A percentile compares a stretch with the other conserved stretches of the same genome.
Conservation (phyloP, 2,797 vertebrate genomes). For the Poecile montanus region DNA sequence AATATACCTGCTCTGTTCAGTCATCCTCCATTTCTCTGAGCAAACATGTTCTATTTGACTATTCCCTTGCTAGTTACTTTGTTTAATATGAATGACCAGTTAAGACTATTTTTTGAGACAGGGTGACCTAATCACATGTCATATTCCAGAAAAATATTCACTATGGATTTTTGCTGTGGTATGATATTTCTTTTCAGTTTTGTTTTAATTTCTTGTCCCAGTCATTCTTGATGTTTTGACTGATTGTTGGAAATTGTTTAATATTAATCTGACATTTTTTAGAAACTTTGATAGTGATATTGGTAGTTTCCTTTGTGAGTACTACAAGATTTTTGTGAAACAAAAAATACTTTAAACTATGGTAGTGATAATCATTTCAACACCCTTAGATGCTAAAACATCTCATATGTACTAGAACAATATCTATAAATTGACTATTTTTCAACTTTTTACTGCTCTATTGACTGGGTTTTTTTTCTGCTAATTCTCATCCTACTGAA, state of each 20-base stretch:
- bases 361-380: not conserved
- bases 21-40: not conserved
- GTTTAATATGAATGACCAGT: not conserved
- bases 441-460: not conserved
- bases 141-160: not conserved
- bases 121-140: not conserved
- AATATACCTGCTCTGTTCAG: not conserved
- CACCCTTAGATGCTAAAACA: not conserved
- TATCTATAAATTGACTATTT: not conserved
- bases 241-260: not conserved
- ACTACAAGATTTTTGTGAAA: not conserved
- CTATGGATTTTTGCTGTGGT: not conserved
- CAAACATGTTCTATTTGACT: not conserved
- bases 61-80: not conserved
- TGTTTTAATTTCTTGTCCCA: not conserved
- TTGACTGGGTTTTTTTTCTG: not conserved
- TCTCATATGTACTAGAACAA: not conserved
- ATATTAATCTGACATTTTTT: not conserved
- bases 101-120: not conserved
- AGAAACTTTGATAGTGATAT: not conserved
- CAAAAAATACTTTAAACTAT: not conserved
- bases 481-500: not conserved
- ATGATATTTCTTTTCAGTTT: not conserved
- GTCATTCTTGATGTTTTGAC: not conserved
- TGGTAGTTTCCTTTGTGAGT: not conserved